A percentile compares a stretch with the other conserved stretches of the same genome.
Evolutionary conservation across 2,888 invertebrate genomes (phyloP).

Genomic region (Trilocha varians): DNA sequence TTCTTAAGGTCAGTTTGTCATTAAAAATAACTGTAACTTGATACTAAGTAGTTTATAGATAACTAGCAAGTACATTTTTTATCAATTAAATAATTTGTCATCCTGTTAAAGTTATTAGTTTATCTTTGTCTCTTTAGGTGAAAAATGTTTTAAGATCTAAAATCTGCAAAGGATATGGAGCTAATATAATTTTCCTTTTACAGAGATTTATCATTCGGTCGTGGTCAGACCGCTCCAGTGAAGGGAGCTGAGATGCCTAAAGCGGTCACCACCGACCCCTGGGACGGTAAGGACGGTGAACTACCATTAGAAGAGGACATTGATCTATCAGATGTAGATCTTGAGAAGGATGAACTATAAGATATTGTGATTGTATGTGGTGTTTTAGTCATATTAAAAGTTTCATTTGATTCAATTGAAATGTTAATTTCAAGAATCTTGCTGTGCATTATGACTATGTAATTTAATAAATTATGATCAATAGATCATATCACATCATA

Average conservation of each 20-base stretch:
- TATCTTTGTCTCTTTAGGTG: no score
- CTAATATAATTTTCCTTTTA: conserved; percentile 6
- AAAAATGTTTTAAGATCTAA: no score
- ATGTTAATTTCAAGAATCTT: not conserved
- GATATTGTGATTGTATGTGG: conserved; percentile 3
- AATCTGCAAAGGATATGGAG: no score
- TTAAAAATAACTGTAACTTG: no score
- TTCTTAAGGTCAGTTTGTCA: conserved; percentile 79
- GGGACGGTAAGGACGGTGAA: conserved; percentile 97
- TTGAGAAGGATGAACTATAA: conserved; percentile 86
- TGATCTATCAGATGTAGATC: conserved; percentile 90
- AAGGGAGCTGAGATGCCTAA: conserved; percentile 86
- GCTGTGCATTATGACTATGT: no score
- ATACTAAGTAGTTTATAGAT: no score
- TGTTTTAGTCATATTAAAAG: not conserved
- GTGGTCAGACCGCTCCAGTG: conserved; percentile 92
- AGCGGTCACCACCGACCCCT: conserved; percentile 78
- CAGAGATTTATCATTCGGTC: conserved; percentile 93
- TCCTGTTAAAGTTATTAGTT: no score
- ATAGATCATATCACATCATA: no score
- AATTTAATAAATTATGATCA: no score
- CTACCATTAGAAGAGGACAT: conserved; percentile 90
- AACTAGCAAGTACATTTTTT: no score
- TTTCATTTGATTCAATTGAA: no score
- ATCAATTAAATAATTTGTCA: no score